Base-by-base conservation (phyloP, 2,113 vertebrate genomes). In the Xyrauchen texanus region DNA sequence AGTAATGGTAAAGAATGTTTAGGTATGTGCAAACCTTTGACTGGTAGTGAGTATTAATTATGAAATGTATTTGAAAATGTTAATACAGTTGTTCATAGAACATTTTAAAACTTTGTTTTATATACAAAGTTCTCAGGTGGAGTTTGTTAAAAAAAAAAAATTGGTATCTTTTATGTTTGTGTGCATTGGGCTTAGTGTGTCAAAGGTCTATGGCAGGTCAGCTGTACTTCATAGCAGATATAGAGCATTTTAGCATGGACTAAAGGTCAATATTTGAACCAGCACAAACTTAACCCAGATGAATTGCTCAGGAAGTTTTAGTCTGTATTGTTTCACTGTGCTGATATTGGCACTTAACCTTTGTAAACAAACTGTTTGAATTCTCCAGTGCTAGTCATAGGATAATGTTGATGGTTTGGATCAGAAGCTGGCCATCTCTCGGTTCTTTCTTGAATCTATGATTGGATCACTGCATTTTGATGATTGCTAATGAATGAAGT, bases 301-400 rank as follows among this genome's bases (percentile, higher is more conserved):
- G 70, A 46, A 60, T 73, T 58, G 55, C 70, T 73, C 44, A 1
- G 55, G 55, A 9, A 73, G 70, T 73, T 60, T 73, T 61, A 47
- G 55, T 47, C n/a, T 60, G 55, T 55, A 61, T 61, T 73, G 70
- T 60, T 73, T 47, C 70, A 47, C 6, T 1, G 8, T 73, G 70
- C 4, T 73, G 70, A 73, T 16, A 73, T 73, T 73, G 70, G 70
- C 70, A 47, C 70, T 60, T 73, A 73, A 73, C 70, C 55, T 60
- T 73, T 47, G 70, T 73, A 55, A 21, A 60, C 44, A 73, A 73
- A 58, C 69, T 58, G 5, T 58, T 58, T 71, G 69, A 58, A 60
- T 73, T 21, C n/a, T 16, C 8, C 46, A 21, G 60, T n/a, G 12
- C 70, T 61, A 47, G 55, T 13, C 44, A 61, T 61, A 12, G n/a